Evolutionary conservation across 1,140 invertebrate genomes (phyloP).

Genomic region (Andrena cerasifolii): DNA sequence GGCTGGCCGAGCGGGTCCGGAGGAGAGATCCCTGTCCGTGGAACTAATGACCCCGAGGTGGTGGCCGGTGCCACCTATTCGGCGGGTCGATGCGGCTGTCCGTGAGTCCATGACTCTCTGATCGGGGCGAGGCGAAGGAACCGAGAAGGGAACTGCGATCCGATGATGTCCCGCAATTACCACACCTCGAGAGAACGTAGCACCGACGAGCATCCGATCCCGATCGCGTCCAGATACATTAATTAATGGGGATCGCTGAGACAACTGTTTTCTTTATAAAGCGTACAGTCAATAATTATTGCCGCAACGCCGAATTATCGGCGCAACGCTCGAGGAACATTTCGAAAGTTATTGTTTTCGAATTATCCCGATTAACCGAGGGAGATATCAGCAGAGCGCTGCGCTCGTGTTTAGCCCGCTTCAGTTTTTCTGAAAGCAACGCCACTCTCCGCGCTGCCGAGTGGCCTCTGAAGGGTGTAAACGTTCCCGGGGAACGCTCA

Average conservation of each 20-base stretch:
- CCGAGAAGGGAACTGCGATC: conserved; percentile 26
- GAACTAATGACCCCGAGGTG: conserved; percentile 8
- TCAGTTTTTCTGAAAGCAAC: neutral
- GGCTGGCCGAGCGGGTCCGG: neutral
- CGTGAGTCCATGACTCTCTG: neutral
- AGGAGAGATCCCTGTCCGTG: neutral
- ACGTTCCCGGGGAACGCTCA: conserved; percentile 25
- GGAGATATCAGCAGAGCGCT: no score
- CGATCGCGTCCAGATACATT: no score
- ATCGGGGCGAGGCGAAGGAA: conserved; percentile 31
- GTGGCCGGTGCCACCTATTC: conserved; percentile 10
- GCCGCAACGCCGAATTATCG: no score
- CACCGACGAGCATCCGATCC: no score
- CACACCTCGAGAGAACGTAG: no score
- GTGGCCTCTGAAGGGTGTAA: neutral
- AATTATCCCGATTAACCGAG: no score
- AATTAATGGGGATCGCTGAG: neutral
- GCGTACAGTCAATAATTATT: neutral
- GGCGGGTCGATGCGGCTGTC: conserved; percentile 1
- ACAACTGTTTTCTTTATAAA: conserved; percentile 20
- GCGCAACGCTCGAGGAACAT: no score
- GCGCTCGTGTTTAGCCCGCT: neutral
- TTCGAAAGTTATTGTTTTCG: no score
- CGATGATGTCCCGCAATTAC: no score
- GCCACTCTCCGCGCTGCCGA: neutral